These are phyloP conservation scores for Smithornis capensis DNA, from an alignment of 2,113 vertebrate genomes.

Conservation along the genomic window DNA sequence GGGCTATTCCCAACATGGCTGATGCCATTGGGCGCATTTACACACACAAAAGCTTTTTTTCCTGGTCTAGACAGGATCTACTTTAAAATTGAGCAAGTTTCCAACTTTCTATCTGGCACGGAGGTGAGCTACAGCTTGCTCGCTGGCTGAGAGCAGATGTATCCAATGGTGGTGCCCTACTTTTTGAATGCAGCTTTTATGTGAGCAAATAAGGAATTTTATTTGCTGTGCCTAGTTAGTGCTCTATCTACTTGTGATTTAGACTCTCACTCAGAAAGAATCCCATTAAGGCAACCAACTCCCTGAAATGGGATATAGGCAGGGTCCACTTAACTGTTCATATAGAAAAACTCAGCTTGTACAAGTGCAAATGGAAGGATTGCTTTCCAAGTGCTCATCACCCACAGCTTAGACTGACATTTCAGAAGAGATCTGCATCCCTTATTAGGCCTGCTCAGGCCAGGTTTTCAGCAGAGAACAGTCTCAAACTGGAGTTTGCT, in stretches of 20 bases:
- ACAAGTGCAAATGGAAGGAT: neutral
- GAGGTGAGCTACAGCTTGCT: neutral
- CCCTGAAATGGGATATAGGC: neutral
- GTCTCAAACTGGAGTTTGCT: neutral
- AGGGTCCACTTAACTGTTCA: neutral
- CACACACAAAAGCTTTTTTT: neutral
- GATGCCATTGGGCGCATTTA: neutral
- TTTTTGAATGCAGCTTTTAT: conserved; percentile 15
- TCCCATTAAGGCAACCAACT: neutral
- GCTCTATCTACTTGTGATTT: conserved; percentile 39
- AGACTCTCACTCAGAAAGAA: conserved; percentile 36
- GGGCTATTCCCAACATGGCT: neutral
- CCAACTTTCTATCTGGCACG: neutral
- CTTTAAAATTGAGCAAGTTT: neutral
- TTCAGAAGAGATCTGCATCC: neutral
- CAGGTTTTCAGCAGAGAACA: neutral
- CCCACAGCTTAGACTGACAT: neutral
- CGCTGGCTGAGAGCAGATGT: neutral
- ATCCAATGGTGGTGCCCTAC: neutral
- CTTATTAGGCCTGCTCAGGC: neutral
- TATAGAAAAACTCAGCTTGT: neutral
- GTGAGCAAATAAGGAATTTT: conserved; percentile 57
- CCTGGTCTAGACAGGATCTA: neutral
- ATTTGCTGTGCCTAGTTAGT: neutral
- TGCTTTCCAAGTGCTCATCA: neutral